These are phyloP conservation scores for Periophthalmus modestus DNA, from an alignment of 2,113 vertebrate species.

Conservation along the genomic window DNA sequence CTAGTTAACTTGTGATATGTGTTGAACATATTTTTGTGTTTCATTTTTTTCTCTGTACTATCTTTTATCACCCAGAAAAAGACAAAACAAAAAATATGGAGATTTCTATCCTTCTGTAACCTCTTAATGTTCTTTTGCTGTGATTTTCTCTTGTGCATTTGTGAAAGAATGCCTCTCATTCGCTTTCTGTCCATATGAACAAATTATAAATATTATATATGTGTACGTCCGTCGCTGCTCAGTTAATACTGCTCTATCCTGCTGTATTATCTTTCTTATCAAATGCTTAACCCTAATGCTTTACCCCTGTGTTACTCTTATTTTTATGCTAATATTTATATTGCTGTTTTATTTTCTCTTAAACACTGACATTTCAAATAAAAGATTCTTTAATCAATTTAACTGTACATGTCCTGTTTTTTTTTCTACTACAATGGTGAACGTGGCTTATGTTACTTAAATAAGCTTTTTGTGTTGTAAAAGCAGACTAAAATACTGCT, in stretches of 20 bases:
- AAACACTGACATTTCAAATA: constrained; percentile 92
- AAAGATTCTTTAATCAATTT: constrained; percentile 87
- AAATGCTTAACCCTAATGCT: constrained; percentile 83
- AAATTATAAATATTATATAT: constrained; percentile 83
- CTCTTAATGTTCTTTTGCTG: constrained; percentile 80
- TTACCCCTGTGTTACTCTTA: constrained; percentile 89
- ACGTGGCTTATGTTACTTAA: not conserved
- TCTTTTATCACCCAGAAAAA: constrained; percentile 76
- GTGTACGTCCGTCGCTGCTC: constrained; percentile 84
- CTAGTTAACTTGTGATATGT: constrained; percentile 81
- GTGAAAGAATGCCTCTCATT: constrained; percentile 85
- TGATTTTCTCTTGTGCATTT: constrained; percentile 83
- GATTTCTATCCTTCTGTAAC: constrained; percentile 76
- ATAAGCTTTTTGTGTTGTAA: not conserved
- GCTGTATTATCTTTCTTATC: constrained; percentile 93
- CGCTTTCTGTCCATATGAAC: constrained; percentile 82
- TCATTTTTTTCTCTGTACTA: constrained; percentile 72
- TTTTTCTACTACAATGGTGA: not conserved
- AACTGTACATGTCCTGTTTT: constrained; percentile 8
- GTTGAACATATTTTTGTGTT: constrained; percentile 82
- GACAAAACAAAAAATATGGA: constrained; percentile 68
- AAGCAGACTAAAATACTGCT: too few relatives aligned
- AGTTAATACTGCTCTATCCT: constrained; percentile 88
- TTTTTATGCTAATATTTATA: constrained; percentile 99
- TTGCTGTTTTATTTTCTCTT: constrained; percentile 95